Evolutionary conservation across 1,140 invertebrate genomes (phyloP), one percentile per base, ranked within the genome.

Genomic region (Pomacea maculata): DNA sequence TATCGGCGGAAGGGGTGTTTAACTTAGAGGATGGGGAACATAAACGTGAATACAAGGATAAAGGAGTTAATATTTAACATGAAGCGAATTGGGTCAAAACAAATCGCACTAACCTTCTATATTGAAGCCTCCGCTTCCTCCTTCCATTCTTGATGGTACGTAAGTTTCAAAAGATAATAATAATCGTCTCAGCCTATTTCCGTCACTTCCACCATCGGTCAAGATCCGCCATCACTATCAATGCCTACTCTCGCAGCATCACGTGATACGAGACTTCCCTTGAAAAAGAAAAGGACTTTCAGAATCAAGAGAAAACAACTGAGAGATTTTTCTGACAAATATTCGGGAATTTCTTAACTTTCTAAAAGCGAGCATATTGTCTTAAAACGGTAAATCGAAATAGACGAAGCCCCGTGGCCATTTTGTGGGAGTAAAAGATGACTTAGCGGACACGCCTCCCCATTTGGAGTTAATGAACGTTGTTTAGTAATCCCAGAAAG

Each of bases 81-180:
- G 57, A 14, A 61, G 57, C 11, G 9, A 61, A 61, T 14, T 61
- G 57, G 57, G 15, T 61, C 57, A 11, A 57, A n/a, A 54, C 1
- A 54, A 74, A 74, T 45, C 14, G 12, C 55, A 52, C 65, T 68
- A 52, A 75, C 79, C 79, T 55, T 80, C 79, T 25, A 80, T 14
- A 57, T 54, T 75, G 61, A 80, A 75, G 61, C 71, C 57, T 19
- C 73, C 64, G 73, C 77, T 71, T 15, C 65, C 77, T 19, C 65
- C 65, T 25, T 78, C 77, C 77, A 78, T 78, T 11, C 9, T 76
- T 55, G 21, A 29, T 4, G 21, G 55, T 76, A 19, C 15, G 25
- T 14, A 17, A 14, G 57, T 61, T 61, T 61, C 57, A 61, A 17
- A 17, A 61, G 11, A 61, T 17, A 61, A 17, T 17, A 61, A 17